Percentiles rank a stretch among this genome's conserved stretches.
phyloP scores from a whole-genome alignment of 2,113 vertebrate species.

The Antennarius striatus region DNA sequence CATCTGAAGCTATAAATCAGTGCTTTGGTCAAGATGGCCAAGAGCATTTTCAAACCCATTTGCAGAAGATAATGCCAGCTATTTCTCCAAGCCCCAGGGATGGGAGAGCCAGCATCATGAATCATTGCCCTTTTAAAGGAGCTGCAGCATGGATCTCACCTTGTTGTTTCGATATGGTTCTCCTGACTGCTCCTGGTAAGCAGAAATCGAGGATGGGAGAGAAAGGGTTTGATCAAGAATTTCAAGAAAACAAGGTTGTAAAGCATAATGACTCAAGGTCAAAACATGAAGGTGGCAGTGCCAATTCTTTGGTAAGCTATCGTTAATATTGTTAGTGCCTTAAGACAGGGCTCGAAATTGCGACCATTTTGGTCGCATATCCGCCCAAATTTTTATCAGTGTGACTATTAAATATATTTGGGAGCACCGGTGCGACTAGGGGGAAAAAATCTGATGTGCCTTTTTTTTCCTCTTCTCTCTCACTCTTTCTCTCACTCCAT shows the following conservation, averaged over 20 bases:
- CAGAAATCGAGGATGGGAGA: slow-evolving; percentile 34
- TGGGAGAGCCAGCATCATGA: slow-evolving; percentile 69
- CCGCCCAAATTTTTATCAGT: no score
- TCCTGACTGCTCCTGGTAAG: slow-evolving; percentile 53
- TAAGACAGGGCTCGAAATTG: no score
- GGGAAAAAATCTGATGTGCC: no score
- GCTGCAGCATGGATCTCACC: slow-evolving; percentile 64
- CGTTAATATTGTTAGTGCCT: background rate
- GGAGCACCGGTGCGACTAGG: no score
- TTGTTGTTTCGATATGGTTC: slow-evolving; percentile 61
- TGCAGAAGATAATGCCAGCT: slow-evolving; percentile 80
- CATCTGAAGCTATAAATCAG: slow-evolving; percentile 78
- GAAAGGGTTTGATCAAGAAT: slow-evolving; percentile 29
- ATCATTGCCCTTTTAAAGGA: slow-evolving; percentile 76
- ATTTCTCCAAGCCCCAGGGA: slow-evolving; percentile 71
- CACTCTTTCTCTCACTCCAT: no score
- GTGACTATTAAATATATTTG: no score
- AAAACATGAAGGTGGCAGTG: slow-evolving; percentile 5
- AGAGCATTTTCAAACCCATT: slow-evolving; percentile 80
- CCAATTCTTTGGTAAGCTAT: background rate
- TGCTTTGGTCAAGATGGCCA: slow-evolving; percentile 74
- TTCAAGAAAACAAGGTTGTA: slow-evolving; percentile 33
- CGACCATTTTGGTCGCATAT: no score
- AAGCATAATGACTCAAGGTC: slow-evolving; percentile 13
- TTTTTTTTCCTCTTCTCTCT: no score